Conservation (phyloP, 2,797 vertebrate genomes). For the Syncerus caffer region DNA sequence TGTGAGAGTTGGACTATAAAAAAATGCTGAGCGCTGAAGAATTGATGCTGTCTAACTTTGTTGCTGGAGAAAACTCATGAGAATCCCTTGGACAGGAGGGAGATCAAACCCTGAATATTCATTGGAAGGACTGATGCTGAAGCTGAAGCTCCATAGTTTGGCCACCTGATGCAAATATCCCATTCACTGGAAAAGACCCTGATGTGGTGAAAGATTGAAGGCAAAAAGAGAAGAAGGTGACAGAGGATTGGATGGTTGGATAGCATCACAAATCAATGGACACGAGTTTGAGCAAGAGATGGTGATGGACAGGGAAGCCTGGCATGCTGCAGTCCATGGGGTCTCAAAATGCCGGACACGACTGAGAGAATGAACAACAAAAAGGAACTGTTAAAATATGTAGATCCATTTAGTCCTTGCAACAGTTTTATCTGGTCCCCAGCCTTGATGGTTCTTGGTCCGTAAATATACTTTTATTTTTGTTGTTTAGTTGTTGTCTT, state of each 20-base stretch:
- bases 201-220: background rate
- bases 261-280: background rate
- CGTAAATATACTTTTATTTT: background rate
- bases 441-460: background rate
- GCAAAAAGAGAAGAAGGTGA: background rate
- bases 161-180: background rate
- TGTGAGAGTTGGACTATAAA: background rate
- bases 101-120: background rate
- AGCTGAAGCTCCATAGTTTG: background rate
- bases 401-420: background rate
- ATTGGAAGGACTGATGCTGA: background rate
- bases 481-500: background rate
- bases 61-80: background rate
- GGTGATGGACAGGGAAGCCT: background rate
- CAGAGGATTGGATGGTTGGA: background rate
- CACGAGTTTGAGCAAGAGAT: background rate
- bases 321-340: background rate
- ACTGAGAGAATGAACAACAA: background rate
- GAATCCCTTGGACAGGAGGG: background rate
- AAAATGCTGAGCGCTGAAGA: background rate
- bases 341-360: rapidly evolving
- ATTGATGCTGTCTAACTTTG: background rate
- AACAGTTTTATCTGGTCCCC: background rate
- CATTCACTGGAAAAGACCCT: background rate
- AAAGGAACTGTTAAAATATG: background rate